These are phyloP conservation scores for Nezara viridula DNA, from an alignment of 2,888 invertebrate genomes.

Conservation along the genomic window DNA sequence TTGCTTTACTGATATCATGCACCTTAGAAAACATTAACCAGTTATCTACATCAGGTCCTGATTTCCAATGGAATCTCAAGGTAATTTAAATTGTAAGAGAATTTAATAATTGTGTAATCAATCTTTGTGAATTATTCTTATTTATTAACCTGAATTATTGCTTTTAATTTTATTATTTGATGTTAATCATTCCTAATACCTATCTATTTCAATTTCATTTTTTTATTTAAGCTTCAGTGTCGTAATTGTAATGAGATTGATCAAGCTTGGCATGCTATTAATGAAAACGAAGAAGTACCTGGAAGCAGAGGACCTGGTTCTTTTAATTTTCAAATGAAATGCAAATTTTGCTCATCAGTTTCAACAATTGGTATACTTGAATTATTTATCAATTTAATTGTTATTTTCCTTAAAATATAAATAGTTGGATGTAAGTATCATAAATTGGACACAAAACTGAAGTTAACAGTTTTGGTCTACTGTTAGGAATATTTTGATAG, in stretches of 20 bases:
- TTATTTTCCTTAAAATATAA: too few species aligned
- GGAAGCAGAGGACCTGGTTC: constrained; percentile 61
- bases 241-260: constrained; percentile 63
- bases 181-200: background rate
- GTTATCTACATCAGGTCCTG: constrained; percentile 59
- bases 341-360: constrained; percentile 64
- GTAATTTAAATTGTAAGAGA: constrained; percentile 54
- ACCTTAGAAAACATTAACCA: constrained; percentile 59
- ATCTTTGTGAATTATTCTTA: too few species aligned
- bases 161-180: background rate
- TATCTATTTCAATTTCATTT: background rate
- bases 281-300: constrained; percentile 61
- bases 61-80: constrained; percentile 63
- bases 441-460: too few species aligned
- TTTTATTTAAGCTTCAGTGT: constrained; percentile 60
- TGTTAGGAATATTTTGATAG: too few species aligned
- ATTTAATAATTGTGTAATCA: too few species aligned
- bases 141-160: background rate
- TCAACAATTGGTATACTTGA: constrained; percentile 62
- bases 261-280: constrained; percentile 63
- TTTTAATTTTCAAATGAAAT: constrained; percentile 64
- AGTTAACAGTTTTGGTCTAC: too few species aligned
- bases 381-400: background rate
- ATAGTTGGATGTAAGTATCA: too few species aligned
- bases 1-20: constrained; percentile 59